These are phyloP conservation scores for Trachelus stipa DNA, from an alignment of 2,888 invertebrate species.

Conservation along the genomic window DNA sequence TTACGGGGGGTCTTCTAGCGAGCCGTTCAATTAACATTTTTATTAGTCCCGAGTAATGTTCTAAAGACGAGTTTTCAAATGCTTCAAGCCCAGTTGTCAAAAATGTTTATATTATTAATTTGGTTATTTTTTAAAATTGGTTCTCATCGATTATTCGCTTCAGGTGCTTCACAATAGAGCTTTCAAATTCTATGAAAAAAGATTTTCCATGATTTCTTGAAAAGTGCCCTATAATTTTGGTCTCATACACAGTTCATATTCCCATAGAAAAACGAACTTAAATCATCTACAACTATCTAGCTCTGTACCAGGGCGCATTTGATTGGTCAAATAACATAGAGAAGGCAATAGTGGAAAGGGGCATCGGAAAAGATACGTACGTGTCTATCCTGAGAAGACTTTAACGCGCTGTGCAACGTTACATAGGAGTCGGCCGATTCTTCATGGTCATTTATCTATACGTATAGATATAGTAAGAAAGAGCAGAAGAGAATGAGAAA, in stretches of 20 bases:
- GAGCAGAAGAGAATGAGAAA: background rate
- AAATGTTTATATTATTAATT: background rate
- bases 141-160: background rate
- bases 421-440: background rate
- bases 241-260: background rate
- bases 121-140: background rate
- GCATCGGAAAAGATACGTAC: background rate
- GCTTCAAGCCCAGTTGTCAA: background rate
- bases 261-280: background rate
- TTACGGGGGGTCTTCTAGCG: constrained; percentile 65
- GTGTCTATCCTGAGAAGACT: background rate
- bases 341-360: background rate
- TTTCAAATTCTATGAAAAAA: background rate
- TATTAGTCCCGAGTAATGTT: constrained; percentile 47
- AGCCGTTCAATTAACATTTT: constrained; percentile 66
- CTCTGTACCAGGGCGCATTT: background rate
- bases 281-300: background rate
- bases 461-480: background rate
- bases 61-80: background rate
- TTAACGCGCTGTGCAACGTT: background rate
- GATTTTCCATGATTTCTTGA: background rate
- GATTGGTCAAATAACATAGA: background rate
- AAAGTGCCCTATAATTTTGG: background rate
- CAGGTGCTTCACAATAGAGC: background rate
- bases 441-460: background rate